Conservation (phyloP, 2,888 invertebrate genomes). For the Amiota communis region DNA sequence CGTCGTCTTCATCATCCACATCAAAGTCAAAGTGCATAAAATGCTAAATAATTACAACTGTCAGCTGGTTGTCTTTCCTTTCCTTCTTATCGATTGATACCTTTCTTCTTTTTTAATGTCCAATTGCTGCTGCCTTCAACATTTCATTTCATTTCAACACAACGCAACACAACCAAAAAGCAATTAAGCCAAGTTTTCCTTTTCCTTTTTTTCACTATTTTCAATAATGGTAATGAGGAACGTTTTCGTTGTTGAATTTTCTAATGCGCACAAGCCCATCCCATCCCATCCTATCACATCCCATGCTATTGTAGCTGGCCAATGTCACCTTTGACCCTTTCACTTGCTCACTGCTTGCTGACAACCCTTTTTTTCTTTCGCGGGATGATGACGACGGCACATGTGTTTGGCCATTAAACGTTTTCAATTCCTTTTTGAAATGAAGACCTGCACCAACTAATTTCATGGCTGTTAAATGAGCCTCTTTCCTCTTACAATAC, state of each 20-base stretch:
- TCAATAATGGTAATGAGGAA: constrained; percentile 51
- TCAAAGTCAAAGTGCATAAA: constrained; percentile 7
- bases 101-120: background rate
- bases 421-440: background rate
- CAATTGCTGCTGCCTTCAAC: background rate
- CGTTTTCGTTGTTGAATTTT: constrained; percentile 41
- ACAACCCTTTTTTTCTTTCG: constrained; percentile 57
- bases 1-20: too few species aligned
- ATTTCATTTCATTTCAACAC: constrained; percentile 7
- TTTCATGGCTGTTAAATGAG: constrained; percentile 61
- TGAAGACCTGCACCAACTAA: constrained; percentile 51
- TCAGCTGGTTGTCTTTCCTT: constrained; percentile 54
- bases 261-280: background rate
- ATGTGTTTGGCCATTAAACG: constrained; percentile 32
- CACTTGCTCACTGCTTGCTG: background rate
- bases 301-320: too few species aligned
- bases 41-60: constrained; percentile 47
- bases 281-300: too few species aligned
- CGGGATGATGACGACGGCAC: background rate
- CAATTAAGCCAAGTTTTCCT: constrained; percentile 56
- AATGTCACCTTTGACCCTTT: constrained; percentile 26
- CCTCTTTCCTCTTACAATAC: background rate
- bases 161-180: constrained; percentile 45
- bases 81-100: constrained; percentile 2
- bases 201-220: constrained; percentile 50